Base-by-base conservation (phyloP, 2,113 vertebrate genomes). In the Rattus rattus region DNA sequence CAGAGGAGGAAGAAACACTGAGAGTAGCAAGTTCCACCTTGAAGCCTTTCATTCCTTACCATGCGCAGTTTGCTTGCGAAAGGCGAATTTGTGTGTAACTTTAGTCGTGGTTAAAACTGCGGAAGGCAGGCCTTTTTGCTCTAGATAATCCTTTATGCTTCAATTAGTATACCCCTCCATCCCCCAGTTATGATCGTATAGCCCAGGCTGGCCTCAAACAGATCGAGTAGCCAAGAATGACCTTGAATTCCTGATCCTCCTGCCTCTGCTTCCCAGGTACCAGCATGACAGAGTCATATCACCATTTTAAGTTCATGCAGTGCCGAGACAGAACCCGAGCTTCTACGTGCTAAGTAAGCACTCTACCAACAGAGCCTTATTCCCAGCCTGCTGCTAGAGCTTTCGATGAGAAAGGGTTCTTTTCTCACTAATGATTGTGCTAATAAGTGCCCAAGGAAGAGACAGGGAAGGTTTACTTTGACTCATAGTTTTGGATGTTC, bases 41-140 rank as follows among this genome's bases (percentile, higher is more conserved):
- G 72, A 86, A 95, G 86, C 16, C 22, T 39, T 70, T 97, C 54
- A 97, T 94, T 97, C 94, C n/a, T 24, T 88, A 52, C 1, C 54
- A 90, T 9, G 10, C 94, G 80, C 20, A 80, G 93, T 93, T 92
- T 95, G 86, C 92, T 93, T 91, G 80, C 88, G 83, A 96, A 88
- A 93, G 77, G 2, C 56, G 83, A 69, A 59, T 63, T 10, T 63
- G 1, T 13, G 2, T 10, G 3, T 70, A 33, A 63, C 43, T 67
- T 49, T 14, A 39, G 28, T 91, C 56, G 73, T 7, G 3, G 12
- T 36, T 49, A 39, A 16, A 92, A 84, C n/a, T 92, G 26, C 88
- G 30, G 36, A 88, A 72, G 75, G 19, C 22, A 93, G 22, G n/a
- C 47, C 88, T 95, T 95, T 83, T n/a, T 89, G 19, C 65, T 4